Evolutionary conservation across 2,888 invertebrate genomes (phyloP), one percentile per base, ranked within the genome.

Genomic region (Fragum fragum): DNA sequence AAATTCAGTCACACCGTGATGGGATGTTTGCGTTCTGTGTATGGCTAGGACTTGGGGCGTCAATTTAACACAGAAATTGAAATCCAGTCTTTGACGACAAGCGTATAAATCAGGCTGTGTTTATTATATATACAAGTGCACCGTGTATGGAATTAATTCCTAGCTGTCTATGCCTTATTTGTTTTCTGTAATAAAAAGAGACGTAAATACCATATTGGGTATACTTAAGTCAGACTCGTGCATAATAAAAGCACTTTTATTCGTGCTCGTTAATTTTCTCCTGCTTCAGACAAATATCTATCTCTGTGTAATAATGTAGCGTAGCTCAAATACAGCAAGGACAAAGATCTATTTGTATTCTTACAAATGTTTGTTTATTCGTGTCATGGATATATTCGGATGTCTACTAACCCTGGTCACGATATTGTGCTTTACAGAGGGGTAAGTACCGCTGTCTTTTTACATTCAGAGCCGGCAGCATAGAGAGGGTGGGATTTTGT

Each of bases 381-480:
- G 66, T 66, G 66, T 66, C 66, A 66, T 66, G 66, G 66, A 66
- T 66, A n/a, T 66, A 66, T 42, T 39, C 42, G 66, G 66, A 21
- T 66, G 42, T n/a, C 42, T 66, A 9, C 23, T 66, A 21, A 66
- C 42, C 42, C 42, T 66, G 14, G 21, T 66, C 42, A 26, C 42
- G 5, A 36, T 42, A 1, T 18, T 39, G 26, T 66, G 42, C 42
- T 66, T 23, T 42, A 21, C 28, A 42, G 36, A 66, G 29, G 66
- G 66, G 66, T 66, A 66, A 66, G 66, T 26, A 21, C 32, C 28
- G 6, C 28, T 59, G 6, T 9, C 14, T 59, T 53, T 53, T n/a
- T n/a, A n/a, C n/a, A n/a, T n/a, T n/a, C n/a, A n/a, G n/a, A n/a
- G n/a, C n/a, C n/a, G n/a, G n/a, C n/a, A n/a, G n/a, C n/a, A n/a